Evolutionary conservation across 2,888 invertebrate species (phyloP), one percentile per base, ranked within the genome.

Genomic region (Agapetus fuscipes): DNA sequence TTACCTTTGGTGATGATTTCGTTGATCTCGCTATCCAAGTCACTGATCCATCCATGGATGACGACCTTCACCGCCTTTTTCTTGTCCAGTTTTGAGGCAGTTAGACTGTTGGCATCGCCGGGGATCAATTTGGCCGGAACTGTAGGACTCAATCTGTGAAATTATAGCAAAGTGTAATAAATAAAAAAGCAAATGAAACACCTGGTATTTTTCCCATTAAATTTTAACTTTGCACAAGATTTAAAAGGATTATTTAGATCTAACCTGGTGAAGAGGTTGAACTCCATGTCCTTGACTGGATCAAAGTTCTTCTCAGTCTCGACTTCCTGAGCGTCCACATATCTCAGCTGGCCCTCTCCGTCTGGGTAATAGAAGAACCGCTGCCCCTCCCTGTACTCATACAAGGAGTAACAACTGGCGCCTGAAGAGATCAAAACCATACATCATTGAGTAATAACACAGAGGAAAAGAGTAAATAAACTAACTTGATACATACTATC

Each of bases 1-100:
- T 29, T 12, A 63, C 63, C 62, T 3, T 55, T 46, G 2, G 54
- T 59, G 33, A 61, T 51, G n/a, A 52, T 37, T 3, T 55, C 51
- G 44, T 41, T 43, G 30, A 62, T 48, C 2, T 43, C 48, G 7
- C 58, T 53, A 48, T 57, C 54, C 14, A 59, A 43, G 20, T 41
- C 33, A 16, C 30, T 36, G 49, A 57, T 60, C 64, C 62, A 64
- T 7, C 64, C 64, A 36, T 65, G 64, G 3, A 60, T 59, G 24
- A 65, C 52, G 3, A 64, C 52, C 34, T 57, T 59, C 7, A 55
- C 34, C 0, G 57, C 57, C 1, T 57, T 54, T 34, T 45, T 52
- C 10, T 48, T 54, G 14, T 41, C 34, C 43, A 59, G 63, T 48
- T 57, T 56, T 11, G 32, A 32, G 6, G 9, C 7, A 44, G 49